Evolutionary conservation across 2,113 vertebrate genomes (phyloP).

Genomic region (Rhabdornis inornatus): DNA sequence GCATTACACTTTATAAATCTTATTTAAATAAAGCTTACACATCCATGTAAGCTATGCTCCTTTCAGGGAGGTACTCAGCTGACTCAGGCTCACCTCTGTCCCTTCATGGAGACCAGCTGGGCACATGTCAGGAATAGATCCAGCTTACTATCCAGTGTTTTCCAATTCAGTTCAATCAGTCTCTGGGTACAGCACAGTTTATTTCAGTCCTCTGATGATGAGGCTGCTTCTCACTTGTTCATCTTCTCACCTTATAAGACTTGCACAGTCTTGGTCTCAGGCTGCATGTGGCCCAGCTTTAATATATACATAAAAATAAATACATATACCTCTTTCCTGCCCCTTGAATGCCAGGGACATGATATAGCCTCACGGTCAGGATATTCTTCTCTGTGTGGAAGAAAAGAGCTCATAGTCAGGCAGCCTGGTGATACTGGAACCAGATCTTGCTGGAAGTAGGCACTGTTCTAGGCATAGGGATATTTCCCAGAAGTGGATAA

Average conservation of each 20-base stretch:
- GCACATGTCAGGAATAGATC: not conserved
- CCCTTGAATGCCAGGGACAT: not conserved
- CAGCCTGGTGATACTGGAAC: not conserved
- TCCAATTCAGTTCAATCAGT: not conserved
- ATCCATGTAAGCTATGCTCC: not conserved
- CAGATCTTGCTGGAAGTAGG: not conserved
- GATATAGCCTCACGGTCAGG: not conserved
- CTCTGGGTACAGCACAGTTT: not conserved
- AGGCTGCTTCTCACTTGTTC: not conserved
- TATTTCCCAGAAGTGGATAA: not conserved
- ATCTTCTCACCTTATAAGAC: not conserved
- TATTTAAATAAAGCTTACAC: not conserved
- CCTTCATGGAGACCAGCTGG: not conserved
- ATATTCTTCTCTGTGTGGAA: not conserved
- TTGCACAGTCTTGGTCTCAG: not conserved
- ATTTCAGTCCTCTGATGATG: not conserved
- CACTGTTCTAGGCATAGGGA: not conserved
- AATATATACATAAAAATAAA: not conserved
- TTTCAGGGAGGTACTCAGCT: not conserved
- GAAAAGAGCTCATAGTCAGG: accelerated
- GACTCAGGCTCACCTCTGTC: not conserved
- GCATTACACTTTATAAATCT: not conserved
- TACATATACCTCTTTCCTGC: not conserved
- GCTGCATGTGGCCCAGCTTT: not conserved
- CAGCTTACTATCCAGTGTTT: not conserved